phyloP scores from a whole-genome alignment of 2,113 vertebrate species.

The Albula glossodonta region DNA sequence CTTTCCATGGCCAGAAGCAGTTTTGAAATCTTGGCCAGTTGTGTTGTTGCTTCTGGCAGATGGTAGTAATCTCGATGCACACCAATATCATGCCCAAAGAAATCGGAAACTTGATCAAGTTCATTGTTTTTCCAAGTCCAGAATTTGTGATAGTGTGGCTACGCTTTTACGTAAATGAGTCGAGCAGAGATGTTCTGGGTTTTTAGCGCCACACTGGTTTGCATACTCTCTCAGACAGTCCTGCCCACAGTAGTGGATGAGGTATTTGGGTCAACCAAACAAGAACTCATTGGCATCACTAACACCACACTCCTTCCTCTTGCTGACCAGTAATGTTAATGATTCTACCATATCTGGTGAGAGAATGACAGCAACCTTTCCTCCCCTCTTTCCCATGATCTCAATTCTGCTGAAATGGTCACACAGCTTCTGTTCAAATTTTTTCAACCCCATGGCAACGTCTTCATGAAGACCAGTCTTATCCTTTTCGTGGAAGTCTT shows the following conservation, averaged over 20 bases:
- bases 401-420: constrained; percentile 25
- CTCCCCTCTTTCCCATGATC: constrained; percentile 30
- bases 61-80: constrained; percentile 20
- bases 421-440: constrained; percentile 35
- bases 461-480: constrained; percentile 32
- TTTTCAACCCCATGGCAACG: constrained; percentile 16
- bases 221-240: neutral
- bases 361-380: constrained; percentile 24
- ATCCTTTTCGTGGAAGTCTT: constrained; percentile 24
- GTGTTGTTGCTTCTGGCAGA: constrained; percentile 18
- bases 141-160: constrained; percentile 19
- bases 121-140: constrained; percentile 24
- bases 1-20: neutral
- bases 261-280: constrained; percentile 12
- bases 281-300: neutral
- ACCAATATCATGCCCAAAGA: constrained; percentile 26
- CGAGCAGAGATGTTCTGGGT: constrained; percentile 17
- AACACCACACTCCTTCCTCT: neutral
- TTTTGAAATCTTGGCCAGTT: neutral
- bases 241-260: constrained; percentile 18
- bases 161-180: constrained; percentile 26
- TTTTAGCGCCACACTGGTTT: constrained; percentile 1
- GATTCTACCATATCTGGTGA: constrained; percentile 26
- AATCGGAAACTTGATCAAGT: constrained; percentile 33
- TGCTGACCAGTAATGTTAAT: constrained; percentile 12